phyloP scores from a whole-genome alignment of 2,113 vertebrate species.

The Prinia subflava region DNA sequence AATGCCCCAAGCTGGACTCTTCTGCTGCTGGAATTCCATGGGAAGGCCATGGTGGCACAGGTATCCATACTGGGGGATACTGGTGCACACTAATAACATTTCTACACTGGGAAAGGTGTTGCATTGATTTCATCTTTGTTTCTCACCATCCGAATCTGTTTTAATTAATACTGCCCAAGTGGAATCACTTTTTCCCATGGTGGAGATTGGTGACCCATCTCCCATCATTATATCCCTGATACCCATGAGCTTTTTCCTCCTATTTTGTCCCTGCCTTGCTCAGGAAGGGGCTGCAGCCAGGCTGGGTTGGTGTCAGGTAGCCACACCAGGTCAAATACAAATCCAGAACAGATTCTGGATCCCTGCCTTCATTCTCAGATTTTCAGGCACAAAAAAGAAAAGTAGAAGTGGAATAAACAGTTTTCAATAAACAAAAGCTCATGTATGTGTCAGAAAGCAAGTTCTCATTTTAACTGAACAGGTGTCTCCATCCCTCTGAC shows the following conservation, averaged over 20 bases:
- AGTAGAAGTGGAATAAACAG: neutral
- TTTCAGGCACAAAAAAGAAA: neutral
- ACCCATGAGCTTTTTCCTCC: neutral
- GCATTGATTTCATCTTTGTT: neutral
- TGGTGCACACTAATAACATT: neutral
- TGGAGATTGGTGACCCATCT: neutral
- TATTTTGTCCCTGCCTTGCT: fast-evolving
- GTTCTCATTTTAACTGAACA: neutral
- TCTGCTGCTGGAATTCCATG: neutral
- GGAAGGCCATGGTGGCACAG: too few relatives aligned
- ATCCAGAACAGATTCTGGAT: neutral
- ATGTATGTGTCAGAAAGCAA: neutral
- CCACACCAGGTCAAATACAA: neutral
- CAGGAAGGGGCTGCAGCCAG: neutral
- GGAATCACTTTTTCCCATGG: neutral
- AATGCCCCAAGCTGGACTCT: neutral
- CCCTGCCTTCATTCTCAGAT: neutral
- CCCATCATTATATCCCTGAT: neutral
- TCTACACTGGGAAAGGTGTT: neutral
- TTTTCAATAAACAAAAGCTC: neutral
- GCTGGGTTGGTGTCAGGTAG: neutral
- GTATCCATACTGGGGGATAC: too few relatives aligned
- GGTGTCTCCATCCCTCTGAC: neutral
- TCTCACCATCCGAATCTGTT: neutral
- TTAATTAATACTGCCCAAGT: neutral